Percentiles rank a stretch among this genome's conserved stretches.
These are phyloP conservation scores for Nomada flava DNA, from an alignment of 2,888 invertebrate species.

Conservation along the genomic window DNA sequence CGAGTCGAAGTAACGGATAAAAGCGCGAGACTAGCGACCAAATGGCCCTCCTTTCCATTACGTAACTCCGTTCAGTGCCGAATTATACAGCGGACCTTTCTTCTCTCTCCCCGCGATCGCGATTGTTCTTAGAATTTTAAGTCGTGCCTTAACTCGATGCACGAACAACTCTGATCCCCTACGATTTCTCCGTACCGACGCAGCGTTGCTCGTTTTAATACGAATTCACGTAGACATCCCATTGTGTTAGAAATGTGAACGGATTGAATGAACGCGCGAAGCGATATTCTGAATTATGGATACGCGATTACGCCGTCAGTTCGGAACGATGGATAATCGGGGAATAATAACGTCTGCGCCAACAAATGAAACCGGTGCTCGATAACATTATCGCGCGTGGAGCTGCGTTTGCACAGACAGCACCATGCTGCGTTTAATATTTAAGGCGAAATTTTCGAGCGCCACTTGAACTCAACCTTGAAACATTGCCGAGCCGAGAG, in stretches of 20 bases:
- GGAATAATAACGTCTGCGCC: not conserved
- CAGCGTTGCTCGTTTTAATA: too few species aligned
- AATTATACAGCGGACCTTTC: slow-evolving; percentile 51
- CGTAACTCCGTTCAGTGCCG: slow-evolving; percentile 46
- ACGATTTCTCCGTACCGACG: too few species aligned
- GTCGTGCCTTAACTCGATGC: slow-evolving; percentile 5
- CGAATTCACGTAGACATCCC: too few species aligned
- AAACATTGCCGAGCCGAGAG: slow-evolving; percentile 77
- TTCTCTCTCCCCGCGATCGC: slow-evolving; percentile 8
- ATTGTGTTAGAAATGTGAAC: not conserved
- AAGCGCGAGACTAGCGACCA: slow-evolving; percentile 46
- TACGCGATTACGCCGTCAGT: too few species aligned
- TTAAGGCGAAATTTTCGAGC: slow-evolving; percentile 73
- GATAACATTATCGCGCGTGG: slow-evolving; percentile 15
- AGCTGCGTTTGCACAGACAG: not conserved
- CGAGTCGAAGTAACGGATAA: slow-evolving; percentile 50
- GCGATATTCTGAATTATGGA: slow-evolving; percentile 8
- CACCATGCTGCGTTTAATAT: slow-evolving; percentile 67
- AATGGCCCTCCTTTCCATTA: slow-evolving; percentile 41
- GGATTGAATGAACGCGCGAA: not conserved
- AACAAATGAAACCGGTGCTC: not conserved
- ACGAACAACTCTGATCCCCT: too few species aligned
- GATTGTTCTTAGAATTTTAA: slow-evolving; percentile 43
- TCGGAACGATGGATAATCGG: slow-evolving; percentile 21
- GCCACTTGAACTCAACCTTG: slow-evolving; percentile 64